A percentile compares a stretch with the other conserved stretches of the same genome.
Evolutionary conservation across 1,140 invertebrate species (phyloP).

Genomic region (Globodera rostochiensis): DNA sequence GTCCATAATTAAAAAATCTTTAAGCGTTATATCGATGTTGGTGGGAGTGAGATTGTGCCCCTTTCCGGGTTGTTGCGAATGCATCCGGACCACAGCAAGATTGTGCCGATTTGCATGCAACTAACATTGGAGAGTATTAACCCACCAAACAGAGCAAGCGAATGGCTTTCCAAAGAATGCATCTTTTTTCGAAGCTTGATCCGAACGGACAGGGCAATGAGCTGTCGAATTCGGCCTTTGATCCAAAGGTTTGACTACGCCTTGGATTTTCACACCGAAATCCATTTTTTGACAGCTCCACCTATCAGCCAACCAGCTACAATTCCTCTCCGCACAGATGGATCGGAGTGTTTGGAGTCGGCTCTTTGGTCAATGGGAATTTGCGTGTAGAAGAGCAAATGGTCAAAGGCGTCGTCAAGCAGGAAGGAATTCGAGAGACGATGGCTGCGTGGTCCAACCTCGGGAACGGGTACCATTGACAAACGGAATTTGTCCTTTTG

Average conservation of each 20-base stretch:
- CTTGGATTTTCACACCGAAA: background rate
- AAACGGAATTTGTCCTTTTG: too few relatives aligned
- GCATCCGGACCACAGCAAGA: conserved; percentile 30
- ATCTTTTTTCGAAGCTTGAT: conserved; percentile 5
- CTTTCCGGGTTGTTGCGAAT: conserved; percentile 27
- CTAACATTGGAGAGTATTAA: conserved; percentile 21
- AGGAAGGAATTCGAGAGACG: background rate
- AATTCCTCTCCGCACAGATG: conserved; percentile 21
- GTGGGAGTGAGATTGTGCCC: conserved; percentile 35
- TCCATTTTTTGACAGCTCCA: background rate
- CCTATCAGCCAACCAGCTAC: conserved; percentile 1
- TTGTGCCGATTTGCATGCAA: conserved; percentile 32
- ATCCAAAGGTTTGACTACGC: background rate
- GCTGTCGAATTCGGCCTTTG: conserved; percentile 3
- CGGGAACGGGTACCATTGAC: conserved; percentile 8
- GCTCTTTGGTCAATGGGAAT: conserved; percentile 7
- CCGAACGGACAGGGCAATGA: conserved; percentile 16
- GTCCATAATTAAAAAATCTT: background rate
- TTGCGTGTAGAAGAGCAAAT: conserved; percentile 6
- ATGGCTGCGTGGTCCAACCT: background rate
- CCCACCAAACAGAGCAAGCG: conserved; percentile 7
- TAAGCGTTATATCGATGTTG: conserved; percentile 32
- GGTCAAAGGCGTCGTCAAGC: background rate
- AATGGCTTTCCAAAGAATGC: conserved; percentile 18
- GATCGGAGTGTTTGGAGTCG: conserved; percentile 1